Evolutionary conservation across 2,888 invertebrate genomes (phyloP), one percentile per base, ranked within the genome.

Genomic region (Seira musarum): DNA sequence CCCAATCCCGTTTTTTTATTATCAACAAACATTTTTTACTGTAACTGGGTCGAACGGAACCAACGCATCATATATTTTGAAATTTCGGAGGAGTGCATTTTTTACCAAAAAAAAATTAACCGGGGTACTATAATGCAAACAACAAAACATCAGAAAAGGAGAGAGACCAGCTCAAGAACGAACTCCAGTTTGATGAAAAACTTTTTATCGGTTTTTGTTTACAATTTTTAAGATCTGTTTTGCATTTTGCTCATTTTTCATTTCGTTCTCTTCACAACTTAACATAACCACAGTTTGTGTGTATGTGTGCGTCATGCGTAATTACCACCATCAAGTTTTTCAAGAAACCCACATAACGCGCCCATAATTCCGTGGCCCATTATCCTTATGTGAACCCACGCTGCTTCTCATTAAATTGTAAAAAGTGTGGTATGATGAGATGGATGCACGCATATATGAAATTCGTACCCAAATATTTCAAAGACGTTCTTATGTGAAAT

Each of bases 381-480:
- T 24, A 22, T 63, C 24, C 24, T 63, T 22, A 63, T 63, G 63
- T 63, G 63, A 10, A 25, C 63, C 63, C 63, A 63, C 63, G 24
- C 24, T 63, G 63, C 24, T 24, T 40, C 40, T 40, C 40, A 40
- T 40, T 40, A 40, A 40, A 40, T 40, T 40, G 40, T 13, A 40
- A 40, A 40, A 6, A 13, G 13, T 8, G 13, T 8, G 40, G 40
- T 40, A 8, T 13, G 40, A 6, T 8, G 13, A 40, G 40, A 40
- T 40, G 40, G 40, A 40, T 6, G 13, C 13, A 13, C 40, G 40
- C 40, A 40, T 40, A 13, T 40, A 40, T 40, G 6, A 8, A n/a
- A n/a, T n/a, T n/a, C n/a, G n/a, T n/a, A n/a, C n/a, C n/a, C n/a
- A n/a, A 40, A 40, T 40, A 8, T 40, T 40, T 40, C 40, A 40